These are phyloP conservation scores for Schizaphis graminum DNA, from an alignment of 2,888 invertebrate genomes.

Conservation along the genomic window DNA sequence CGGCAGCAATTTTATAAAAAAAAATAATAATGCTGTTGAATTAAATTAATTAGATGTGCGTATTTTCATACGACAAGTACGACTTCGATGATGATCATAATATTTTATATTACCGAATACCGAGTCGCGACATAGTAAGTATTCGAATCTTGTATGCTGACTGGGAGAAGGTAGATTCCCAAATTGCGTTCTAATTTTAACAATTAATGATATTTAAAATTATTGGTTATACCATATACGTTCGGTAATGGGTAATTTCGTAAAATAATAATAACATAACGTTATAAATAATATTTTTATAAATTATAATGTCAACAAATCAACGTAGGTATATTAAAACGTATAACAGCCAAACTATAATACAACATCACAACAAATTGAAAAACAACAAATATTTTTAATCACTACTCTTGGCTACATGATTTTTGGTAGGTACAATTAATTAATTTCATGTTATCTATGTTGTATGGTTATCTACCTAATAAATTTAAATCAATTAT, in stretches of 20 bases:
- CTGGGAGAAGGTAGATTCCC: background rate
- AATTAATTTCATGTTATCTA: background rate
- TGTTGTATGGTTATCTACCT: background rate
- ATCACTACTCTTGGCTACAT: background rate
- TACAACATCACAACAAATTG: background rate
- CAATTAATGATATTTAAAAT: background rate
- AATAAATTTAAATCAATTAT: background rate
- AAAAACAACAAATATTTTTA: background rate
- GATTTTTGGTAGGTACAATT: background rate
- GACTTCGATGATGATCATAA: background rate
- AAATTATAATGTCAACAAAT: background rate
- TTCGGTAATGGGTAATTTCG: background rate
- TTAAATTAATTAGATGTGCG: background rate
- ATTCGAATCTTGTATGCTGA: background rate
- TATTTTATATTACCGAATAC: background rate
- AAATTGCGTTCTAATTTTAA: background rate
- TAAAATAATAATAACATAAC: background rate
- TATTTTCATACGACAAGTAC: background rate
- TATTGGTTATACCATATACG: background rate
- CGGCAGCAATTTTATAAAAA: background rate
- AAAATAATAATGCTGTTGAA: background rate
- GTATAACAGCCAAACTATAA: background rate
- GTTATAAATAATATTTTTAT: background rate
- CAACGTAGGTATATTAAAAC: background rate
- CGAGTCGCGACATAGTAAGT: background rate